These are phyloP conservation scores for Epicauta chinensis DNA, from an alignment of 1,140 invertebrate genomes.

Conservation along the genomic window DNA sequence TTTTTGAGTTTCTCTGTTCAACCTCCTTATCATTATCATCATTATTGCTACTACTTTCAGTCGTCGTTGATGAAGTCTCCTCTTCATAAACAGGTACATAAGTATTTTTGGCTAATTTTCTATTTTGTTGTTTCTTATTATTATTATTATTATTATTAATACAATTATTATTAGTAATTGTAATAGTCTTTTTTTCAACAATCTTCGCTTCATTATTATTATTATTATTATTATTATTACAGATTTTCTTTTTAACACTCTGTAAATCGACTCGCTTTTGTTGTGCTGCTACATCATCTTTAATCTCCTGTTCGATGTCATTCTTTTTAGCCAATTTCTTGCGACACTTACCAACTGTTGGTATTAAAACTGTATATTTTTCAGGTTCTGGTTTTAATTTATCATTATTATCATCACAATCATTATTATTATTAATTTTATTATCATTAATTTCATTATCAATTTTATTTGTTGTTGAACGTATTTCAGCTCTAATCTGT, in stretches of 20 bases:
- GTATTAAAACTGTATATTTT: constrained; percentile 33
- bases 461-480: constrained; percentile 24
- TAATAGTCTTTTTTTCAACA: constrained; percentile 27
- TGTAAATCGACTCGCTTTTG: constrained; percentile 18
- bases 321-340: constrained; percentile 31
- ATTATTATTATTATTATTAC: too few species aligned
- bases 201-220: constrained; percentile 22
- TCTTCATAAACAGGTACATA: constrained; percentile 50
- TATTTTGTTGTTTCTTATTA: constrained; percentile 9
- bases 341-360: constrained; percentile 34
- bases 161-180: constrained; percentile 9
- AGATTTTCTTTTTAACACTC: constrained; percentile 18
- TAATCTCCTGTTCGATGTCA: constrained; percentile 24
- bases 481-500: constrained; percentile 35
- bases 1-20: constrained; percentile 25
- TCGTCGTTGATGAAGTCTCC: constrained; percentile 67
- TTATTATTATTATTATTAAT: constrained; percentile 6
- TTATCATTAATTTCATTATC: constrained; percentile 16
- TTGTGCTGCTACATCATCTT: constrained; percentile 14
- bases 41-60: constrained; percentile 46
- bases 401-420: constrained; percentile 18
- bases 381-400: constrained; percentile 26
- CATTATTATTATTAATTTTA: constrained; percentile 22
- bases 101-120: constrained; percentile 24
- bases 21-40: constrained; percentile 37